A percentile compares a stretch with the other conserved stretches of the same genome.
Evolutionary conservation across 2,797 vertebrate species (phyloP).

Genomic region (Masticophis lateralis): DNA sequence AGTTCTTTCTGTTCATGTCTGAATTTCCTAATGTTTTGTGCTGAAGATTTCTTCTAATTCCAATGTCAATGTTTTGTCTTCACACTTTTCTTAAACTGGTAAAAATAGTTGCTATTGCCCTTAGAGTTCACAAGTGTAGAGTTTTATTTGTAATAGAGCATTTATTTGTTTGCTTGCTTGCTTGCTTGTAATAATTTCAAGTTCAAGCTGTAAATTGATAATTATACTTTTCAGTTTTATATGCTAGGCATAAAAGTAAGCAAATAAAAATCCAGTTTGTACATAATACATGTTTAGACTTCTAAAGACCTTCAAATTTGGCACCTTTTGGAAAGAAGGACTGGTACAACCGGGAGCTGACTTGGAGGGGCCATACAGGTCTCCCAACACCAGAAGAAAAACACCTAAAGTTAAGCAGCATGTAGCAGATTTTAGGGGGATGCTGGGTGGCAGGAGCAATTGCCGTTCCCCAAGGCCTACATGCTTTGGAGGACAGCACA

Average conservation of each 20-base stretch:
- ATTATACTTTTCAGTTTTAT: neutral
- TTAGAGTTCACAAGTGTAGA: neutral
- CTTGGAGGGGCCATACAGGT: neutral
- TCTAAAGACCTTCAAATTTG: neutral
- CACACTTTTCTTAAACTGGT: neutral
- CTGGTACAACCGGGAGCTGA: neutral
- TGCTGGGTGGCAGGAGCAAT: neutral
- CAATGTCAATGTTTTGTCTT: neutral
- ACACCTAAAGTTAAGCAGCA: neutral
- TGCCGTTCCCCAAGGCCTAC: neutral
- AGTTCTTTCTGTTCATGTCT: neutral
- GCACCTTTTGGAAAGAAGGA: neutral
- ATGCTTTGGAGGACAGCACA: neutral
- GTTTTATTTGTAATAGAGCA: neutral
- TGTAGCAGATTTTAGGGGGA: neutral
- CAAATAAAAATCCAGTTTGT: neutral
- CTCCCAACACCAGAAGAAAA: neutral
- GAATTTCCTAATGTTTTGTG: neutral
- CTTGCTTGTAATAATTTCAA: neutral
- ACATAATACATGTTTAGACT: neutral
- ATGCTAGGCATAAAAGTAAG: neutral
- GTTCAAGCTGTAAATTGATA: neutral
- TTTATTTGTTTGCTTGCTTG: neutral
- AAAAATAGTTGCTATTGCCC: neutral
- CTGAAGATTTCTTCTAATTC: neutral